These are phyloP conservation scores for Hormaphis cornu DNA, from an alignment of 1,140 invertebrate species.

Conservation along the genomic window DNA sequence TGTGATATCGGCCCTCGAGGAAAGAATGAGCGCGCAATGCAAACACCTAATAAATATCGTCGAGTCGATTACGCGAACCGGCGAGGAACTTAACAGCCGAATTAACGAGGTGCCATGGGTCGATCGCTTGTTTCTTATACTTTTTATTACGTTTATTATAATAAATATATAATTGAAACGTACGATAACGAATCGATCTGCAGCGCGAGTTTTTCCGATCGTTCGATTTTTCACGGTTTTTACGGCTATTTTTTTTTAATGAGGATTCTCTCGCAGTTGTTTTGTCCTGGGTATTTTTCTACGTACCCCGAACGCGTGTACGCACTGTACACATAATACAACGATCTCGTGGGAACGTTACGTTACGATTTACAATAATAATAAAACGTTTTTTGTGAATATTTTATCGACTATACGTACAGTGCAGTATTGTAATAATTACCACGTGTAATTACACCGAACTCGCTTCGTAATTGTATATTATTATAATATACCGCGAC, in stretches of 20 bases:
- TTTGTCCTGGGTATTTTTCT: background rate
- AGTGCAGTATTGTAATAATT: too few relatives aligned
- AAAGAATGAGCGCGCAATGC: background rate
- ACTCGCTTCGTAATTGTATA: too few relatives aligned
- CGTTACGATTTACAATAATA: too few relatives aligned
- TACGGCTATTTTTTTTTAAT: constrained; percentile 14
- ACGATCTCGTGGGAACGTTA: background rate
- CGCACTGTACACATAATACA: background rate
- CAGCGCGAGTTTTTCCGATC: background rate
- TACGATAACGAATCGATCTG: background rate
- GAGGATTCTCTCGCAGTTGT: background rate
- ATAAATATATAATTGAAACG: constrained; percentile 10
- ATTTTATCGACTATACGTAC: too few relatives aligned
- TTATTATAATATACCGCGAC: too few relatives aligned
- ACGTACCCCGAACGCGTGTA: background rate
- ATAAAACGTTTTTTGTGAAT: too few relatives aligned
- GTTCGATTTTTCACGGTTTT: background rate
- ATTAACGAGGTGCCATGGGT: too few relatives aligned
- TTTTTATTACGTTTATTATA: background rate
- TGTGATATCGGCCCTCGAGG: constrained; percentile 4
- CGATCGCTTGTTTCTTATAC: too few relatives aligned
- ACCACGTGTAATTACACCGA: too few relatives aligned
- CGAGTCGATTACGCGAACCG: too few relatives aligned
- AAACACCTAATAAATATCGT: constrained; percentile 23
- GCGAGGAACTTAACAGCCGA: too few relatives aligned